Evolutionary conservation across 1,140 invertebrate genomes (phyloP), one percentile per base, ranked within the genome.

Genomic region (Diuraphis noxia): DNA sequence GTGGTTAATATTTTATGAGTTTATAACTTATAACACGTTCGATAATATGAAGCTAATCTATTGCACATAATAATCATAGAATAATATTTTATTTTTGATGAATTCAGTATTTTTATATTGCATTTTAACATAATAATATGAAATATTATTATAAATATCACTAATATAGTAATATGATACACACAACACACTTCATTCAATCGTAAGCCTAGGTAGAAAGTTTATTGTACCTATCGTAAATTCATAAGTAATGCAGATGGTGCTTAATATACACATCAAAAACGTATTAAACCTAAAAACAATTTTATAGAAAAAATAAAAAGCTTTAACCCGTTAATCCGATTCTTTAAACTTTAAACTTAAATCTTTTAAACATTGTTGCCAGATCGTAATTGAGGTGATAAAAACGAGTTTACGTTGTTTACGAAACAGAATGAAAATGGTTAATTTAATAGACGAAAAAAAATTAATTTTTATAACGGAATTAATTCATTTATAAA

Each of bases 391-490:
- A 84, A 43, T 85, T 49, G n/a, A 86, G n/a, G 21, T 23, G 84
- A 86, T 34, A 34, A 86, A 49, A 86, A 46, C n/a, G 84, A 86
- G 84, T 86, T 86, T 86, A 25, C 19, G 21, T 43, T 49, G 84
- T 86, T 86, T 86, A 25, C 19, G 21, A 49, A 86, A 49, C n/a
- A 36, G 34, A 49, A 49, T 86, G 7, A 36, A 86, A 86, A 49
- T 86, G 43, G 43, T 86, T 84, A 84, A 86, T 36, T 86, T 9
- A 34, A 46, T 34, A 49, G n/a, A 46, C 43, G 34, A 85, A 85
- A 85, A n/a, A 43, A 85, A 84, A 84, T 84, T 85, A 21, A 72
- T 85, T n/a, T 85, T 85, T 43, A 40, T 85, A 85, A 85, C 82
- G 82, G 41, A 85, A 86, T 86, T 46, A 49, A 85, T 86, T 49